Evolutionary conservation across 2,113 vertebrate genomes (phyloP), one percentile per base, ranked within the genome.

Genomic region (Pungitius pungitius): DNA sequence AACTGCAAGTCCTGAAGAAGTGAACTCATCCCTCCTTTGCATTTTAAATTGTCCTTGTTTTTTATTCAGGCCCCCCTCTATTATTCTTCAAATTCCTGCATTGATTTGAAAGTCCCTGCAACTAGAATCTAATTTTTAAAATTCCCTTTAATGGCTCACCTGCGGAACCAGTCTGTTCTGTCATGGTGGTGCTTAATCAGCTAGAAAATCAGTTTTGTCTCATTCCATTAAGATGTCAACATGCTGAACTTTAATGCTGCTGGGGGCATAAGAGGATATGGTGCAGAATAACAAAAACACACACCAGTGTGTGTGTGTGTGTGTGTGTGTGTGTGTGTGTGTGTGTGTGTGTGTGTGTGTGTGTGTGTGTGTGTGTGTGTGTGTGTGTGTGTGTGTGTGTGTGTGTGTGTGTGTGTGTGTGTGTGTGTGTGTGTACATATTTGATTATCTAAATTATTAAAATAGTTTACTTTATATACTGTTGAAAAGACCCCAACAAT

Each of bases 161-260:
- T 57, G 59, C 35, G 43, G 13, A 22, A 78, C 6, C 47, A 37
- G 8, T 24, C 5, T 69, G 71, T 54, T 70, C 18, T 62, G 33
- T 72, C 45, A 63, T 51, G 65, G 54, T 62, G 58, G 39, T 35
- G 58, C 67, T 52, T 60, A 64, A 66, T 64, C 56, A 54, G 55
- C 54, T 61, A 61, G 62, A 51, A 67, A 80, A 59, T 67, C 35
- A 1, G 11, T 70, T 83, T 75, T 63, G 9, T 57, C 68, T 76
- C 8, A 0, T 73, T 76, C 51, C 65, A 14, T 59, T 27, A 55
- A 72, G 33, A n/a, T 18, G 42, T 75, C 81, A 58, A 22, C 27
- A 1, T 58, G 27, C 35, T 26, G n/a, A 18, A 11, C 47, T 60
- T 77, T 10, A 42, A 55, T 74, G 33, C n/a, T 56, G 52, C 24